A percentile compares a stretch with the other conserved stretches of the same genome.
phyloP scores from a whole-genome alignment of 1,140 invertebrate species.

The Halictus rubicundus region DNA sequence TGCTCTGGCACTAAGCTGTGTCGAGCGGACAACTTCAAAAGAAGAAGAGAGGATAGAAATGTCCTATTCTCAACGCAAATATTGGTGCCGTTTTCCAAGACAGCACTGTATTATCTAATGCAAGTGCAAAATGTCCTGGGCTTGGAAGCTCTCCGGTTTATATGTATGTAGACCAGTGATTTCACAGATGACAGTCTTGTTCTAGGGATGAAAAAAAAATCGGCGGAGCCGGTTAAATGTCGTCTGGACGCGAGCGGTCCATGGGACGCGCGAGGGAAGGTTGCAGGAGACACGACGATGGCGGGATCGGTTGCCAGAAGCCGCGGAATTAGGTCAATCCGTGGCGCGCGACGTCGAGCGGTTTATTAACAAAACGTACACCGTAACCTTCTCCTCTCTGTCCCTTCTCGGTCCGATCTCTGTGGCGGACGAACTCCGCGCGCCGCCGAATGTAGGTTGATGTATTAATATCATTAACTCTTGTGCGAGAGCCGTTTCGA shows the following conservation, averaged over 20 bases:
- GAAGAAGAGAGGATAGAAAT: too few relatives aligned
- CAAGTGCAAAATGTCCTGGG: too few relatives aligned
- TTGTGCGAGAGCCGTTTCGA: constrained; percentile 2
- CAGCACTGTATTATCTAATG: too few relatives aligned
- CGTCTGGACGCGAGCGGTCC: background rate
- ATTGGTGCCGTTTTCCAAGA: too few relatives aligned
- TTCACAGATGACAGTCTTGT: too few relatives aligned
- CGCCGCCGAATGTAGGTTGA: constrained; percentile 41
- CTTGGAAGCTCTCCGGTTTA: too few relatives aligned
- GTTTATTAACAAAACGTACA: constrained; percentile 64
- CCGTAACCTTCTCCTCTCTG: constrained; percentile 54
- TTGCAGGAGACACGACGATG: background rate
- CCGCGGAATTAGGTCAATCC: constrained; percentile 67
- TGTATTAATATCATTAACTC: constrained; percentile 50
- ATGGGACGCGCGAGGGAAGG: background rate
- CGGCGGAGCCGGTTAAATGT: too few relatives aligned
- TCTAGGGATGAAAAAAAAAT: too few relatives aligned
- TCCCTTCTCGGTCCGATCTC: constrained; percentile 14
- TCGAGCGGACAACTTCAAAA: too few relatives aligned
- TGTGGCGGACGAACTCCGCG: background rate
- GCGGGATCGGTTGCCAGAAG: constrained; percentile 63
- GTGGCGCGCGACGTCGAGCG: constrained; percentile 20
- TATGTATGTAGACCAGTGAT: too few relatives aligned
- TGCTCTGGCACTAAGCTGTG: too few relatives aligned
- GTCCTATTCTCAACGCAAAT: too few relatives aligned